Evolutionary conservation across 2,797 vertebrate species (phyloP), one percentile per base, ranked within the genome.

Genomic region (Phoxinus dragarum): DNA sequence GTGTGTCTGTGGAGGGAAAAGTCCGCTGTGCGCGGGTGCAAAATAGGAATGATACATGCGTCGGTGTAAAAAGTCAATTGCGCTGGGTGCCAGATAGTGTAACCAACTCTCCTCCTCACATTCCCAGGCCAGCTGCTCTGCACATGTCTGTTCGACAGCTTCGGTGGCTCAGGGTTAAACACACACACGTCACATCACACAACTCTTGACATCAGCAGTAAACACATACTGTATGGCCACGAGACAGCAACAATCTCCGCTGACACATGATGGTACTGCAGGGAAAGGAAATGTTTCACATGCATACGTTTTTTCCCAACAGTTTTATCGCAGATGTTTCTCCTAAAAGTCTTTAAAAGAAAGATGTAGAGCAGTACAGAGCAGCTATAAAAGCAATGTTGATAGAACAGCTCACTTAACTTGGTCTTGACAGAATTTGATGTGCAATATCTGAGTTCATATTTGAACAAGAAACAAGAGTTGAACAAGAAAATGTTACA

Each of bases 41-140:
- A n/a, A n/a, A n/a, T n/a, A n/a, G n/a, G n/a, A n/a, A n/a, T n/a
- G n/a, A n/a, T n/a, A n/a, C n/a, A n/a, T n/a, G n/a, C n/a, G n/a
- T n/a, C n/a, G n/a, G n/a, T n/a, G n/a, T n/a, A n/a, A n/a, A n/a
- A n/a, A n/a, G n/a, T n/a, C n/a, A n/a, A n/a, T n/a, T n/a, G n/a
- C n/a, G n/a, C n/a, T n/a, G n/a, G n/a, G n/a, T n/a, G n/a, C n/a
- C n/a, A n/a, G n/a, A n/a, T n/a, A n/a, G n/a, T n/a, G n/a, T n/a
- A n/a, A n/a, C n/a, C n/a, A n/a, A n/a, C n/a, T n/a, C n/a, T n/a
- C n/a, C 54, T 59, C n/a, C 27, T 64, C 27, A 40, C 75, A 75
- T 84, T 86, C 68, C 69, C 86, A 38, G 80, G 71, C 34, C 82
- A 79, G 52, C 38, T 81, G 42, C 47, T 76, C 36, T 12, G 7